Base-by-base conservation (phyloP, 2,888 invertebrate genomes). In the Chesias legatella region DNA sequence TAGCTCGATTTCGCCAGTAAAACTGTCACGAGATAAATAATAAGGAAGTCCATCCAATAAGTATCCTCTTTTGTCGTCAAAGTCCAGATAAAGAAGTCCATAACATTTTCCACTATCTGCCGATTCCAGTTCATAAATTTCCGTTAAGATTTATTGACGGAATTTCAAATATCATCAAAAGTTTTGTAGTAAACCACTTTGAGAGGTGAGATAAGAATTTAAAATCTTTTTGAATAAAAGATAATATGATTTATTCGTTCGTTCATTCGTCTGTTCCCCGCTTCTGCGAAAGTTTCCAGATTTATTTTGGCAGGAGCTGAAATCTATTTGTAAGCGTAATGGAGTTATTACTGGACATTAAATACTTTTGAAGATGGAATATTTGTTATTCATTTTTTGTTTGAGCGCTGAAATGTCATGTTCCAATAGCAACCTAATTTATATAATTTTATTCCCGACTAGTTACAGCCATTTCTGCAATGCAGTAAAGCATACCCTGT, bases 221-320 rank as follows among this genome's bases (percentile, higher is more conserved):
- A 41, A 44, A 45, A 38, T 44, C 48, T 45, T 42, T 52, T 54
- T 51, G 42, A 48, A 55, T 53, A 52, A 53, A 53, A 52, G 33
- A 55, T 53, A 48, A 55, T 53, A 48, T 51, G 50, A 53, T 55
- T 52, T 53, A 53, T 53, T 42, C 39, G 36, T 8, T 38, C 43
- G 41, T 46, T 44, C 40, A 34, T 43, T 44, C 37, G 45, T 48
- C 45, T 43, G 43, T 36, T 34, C 30, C 35, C 43, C 37, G 23
- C 46, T 47, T 50, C 54, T 53, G 57, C 38, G 43, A 48, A 58
- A 58, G 51, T 52, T 53, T 33, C 29, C 37, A 35, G 55, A 60
- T 56, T 63, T 54, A 54, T 58, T 45, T 5, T 30, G 27, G 3
- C 41, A 17, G 31, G 34, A 36, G 23, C 20, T 33, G 33, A 45